Base-by-base conservation (phyloP, 2,797 vertebrate genomes). In the Cirrhinus molitorella region DNA sequence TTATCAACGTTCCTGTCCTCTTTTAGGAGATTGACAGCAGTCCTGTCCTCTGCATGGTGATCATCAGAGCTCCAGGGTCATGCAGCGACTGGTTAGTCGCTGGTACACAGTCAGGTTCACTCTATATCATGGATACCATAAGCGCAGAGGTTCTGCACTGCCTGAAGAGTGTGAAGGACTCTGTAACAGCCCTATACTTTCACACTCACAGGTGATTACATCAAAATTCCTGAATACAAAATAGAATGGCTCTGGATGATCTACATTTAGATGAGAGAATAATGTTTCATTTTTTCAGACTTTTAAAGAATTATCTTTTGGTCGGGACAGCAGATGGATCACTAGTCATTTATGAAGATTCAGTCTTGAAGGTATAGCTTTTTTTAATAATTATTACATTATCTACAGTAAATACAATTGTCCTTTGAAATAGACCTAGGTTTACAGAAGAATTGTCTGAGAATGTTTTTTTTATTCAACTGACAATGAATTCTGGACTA, bases 321-420 rank as follows among this genome's bases (percentile, higher is more conserved):
- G 97, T 96, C 53, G 98, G 98, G 73, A 97, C 97, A 10, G 98
- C 98, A 45, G 93, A 98, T 90, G 98, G 98, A 49, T 91, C 84
- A 23, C 91, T 99, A 82, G 94, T 95, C 1, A 89, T 99, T 91
- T 99, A 97, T 92, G 97, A 99, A 90, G 97, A 97, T 89, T 95
- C 94, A 78, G 92, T 92, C 45, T 93, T 99, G 70, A 95, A 96
- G 96, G 98, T 99, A 94, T 78, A 68, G 25, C 2, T 70, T 51
- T 25, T 3, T 23, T 25, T n/a, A 25, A 37, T 40, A 2, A 3
- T 67, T 67, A 40, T 14, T 43, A 43, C 14, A 28, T 0, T 71
- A 12, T 71, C 9, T 31, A 31, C 10, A 51, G 45, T 51, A 19
- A 71, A 49, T 19, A 49, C 43, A 17, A 0, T 70, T 25, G 4